phyloP scores from a whole-genome alignment of 2,113 vertebrate species.

The Bubo scandiacus region DNA sequence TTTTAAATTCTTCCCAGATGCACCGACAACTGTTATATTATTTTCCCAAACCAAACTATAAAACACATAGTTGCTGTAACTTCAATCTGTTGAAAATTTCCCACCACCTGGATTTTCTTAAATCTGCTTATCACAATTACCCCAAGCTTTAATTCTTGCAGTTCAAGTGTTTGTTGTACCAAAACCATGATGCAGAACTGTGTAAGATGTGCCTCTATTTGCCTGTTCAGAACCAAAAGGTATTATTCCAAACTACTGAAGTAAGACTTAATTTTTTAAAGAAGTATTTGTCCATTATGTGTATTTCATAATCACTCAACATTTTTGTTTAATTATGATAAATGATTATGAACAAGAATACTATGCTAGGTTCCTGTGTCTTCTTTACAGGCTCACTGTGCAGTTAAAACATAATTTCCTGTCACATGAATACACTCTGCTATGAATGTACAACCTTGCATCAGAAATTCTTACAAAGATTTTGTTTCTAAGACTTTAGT shows the following conservation, averaged over 20 bases:
- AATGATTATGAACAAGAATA: background rate
- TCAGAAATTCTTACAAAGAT: background rate
- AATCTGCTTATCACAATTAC: background rate
- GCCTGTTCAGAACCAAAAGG: background rate
- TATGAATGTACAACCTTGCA: background rate
- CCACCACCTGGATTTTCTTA: background rate
- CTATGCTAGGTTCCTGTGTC: background rate
- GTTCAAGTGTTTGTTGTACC: background rate
- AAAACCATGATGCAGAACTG: background rate
- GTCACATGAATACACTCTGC: background rate
- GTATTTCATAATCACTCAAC: background rate
- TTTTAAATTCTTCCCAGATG: background rate
- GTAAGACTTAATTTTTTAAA: background rate
- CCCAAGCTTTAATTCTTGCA: background rate
- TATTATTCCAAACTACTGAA: background rate
- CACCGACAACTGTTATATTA: background rate
- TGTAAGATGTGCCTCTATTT: background rate
- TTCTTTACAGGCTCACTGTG: background rate
- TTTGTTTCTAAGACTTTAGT: background rate
- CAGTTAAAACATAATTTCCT: background rate
- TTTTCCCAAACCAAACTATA: background rate
- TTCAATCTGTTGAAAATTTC: background rate
- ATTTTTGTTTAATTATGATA: background rate
- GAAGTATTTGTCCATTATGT: background rate
- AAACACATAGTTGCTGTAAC: background rate